Base-by-base conservation (phyloP, 2,797 vertebrate species). In the Gymnoscopelus braueri region DNA sequence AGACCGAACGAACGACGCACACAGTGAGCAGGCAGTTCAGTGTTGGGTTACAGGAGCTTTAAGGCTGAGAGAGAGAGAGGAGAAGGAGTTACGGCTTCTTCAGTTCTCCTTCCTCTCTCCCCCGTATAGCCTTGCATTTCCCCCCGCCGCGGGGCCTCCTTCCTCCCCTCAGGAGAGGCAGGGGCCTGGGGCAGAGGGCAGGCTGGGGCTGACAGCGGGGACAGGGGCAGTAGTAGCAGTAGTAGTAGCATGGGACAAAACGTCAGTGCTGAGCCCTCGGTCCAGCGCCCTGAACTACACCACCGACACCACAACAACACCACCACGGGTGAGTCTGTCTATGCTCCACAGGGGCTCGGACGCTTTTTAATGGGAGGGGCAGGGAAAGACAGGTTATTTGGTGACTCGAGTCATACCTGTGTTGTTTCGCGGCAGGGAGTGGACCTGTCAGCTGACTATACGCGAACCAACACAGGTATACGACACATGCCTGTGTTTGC, bases 161-260 rank as follows among this genome's bases (percentile, higher is more conserved):
- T 19, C 19, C 19, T 19, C 57, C 85, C 90, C 90, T 86, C 75
- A 0, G 81, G 80, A 82, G 26, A 29, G 26, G 75, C 26, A 29
- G 26, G 26, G 26, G 26, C 26, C 26, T 84, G 91, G 81, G 64
- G 2, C 2, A 4, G 78, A 72, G 8, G 67, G 83, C 84, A 70
- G 87, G 80, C 84, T 3, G 26, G 26, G 26, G 26, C 26, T 19
- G 19, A 19, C 81, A 50, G 67, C 24, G 3, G 86, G 79, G 77
- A 84, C 79, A 15, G 26, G 61, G 49, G 35, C 61, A 23, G 82
- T 75, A 78, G 71, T 67, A 15, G 19, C 19, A 19, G 19, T 19
- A 19, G 19, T 19, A 19, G 49, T 87, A 93, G 84, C 84, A 94
- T 94, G 94, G 94, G 94, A 88, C 91, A 93, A 35, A 87, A 65